phyloP scores from a whole-genome alignment of 2,113 vertebrate genomes.

The Protobothrops flavoviridis region DNA sequence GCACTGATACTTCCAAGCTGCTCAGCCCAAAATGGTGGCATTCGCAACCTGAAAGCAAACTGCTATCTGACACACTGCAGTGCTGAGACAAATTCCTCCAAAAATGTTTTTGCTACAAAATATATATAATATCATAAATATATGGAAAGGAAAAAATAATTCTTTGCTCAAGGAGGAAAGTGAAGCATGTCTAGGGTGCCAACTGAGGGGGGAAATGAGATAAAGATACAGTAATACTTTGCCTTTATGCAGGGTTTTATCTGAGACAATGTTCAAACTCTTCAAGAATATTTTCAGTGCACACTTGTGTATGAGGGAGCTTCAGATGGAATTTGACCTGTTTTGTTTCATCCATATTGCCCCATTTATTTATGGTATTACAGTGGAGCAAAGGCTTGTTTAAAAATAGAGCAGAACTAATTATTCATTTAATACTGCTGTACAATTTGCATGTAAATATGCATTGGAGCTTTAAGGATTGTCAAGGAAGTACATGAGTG shows the following conservation, averaged over 20 bases:
- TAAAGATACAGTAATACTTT: not conserved
- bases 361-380: not conserved
- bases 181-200: not conserved
- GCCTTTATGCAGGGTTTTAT: not conserved
- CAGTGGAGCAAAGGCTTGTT: not conserved
- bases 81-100: constrained; percentile 8
- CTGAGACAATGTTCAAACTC: not conserved
- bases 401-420: not conserved
- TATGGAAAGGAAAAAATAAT: not conserved
- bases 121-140: constrained; percentile 16
- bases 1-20: not conserved
- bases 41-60: constrained; percentile 1
- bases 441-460: not conserved
- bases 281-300: not conserved
- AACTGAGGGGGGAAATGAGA: not conserved
- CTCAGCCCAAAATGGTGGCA: constrained; percentile 7
- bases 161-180: not conserved
- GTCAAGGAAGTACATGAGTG: not conserved
- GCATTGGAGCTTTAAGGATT: not conserved
- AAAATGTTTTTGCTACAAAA: constrained; percentile 7
- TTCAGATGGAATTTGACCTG: not conserved
- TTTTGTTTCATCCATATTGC: not conserved
- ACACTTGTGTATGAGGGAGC: not conserved
- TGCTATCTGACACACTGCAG: not conserved
- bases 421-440: not conserved